These are phyloP conservation scores for Tamias sibiricus DNA, from an alignment of 2,113 vertebrate genomes.

Conservation along the genomic window DNA sequence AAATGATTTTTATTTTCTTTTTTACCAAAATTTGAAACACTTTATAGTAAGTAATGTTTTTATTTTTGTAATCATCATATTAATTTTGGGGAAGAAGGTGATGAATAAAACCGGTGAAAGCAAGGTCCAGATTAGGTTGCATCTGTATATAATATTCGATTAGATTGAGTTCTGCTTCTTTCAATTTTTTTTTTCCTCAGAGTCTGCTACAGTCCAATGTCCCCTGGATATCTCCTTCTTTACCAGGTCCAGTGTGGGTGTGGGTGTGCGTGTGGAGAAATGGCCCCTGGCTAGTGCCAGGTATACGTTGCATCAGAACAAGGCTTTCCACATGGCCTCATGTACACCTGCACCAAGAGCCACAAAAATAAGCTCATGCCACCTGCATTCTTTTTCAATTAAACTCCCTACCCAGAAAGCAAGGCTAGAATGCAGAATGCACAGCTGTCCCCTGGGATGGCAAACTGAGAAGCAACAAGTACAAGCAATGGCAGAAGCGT, in stretches of 20 bases:
- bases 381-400: neutral
- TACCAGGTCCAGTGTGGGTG: rapidly evolving
- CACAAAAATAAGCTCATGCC: neutral
- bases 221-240: neutral
- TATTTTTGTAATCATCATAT: neutral
- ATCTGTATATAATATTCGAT: neutral
- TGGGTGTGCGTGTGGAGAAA: neutral
- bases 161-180: neutral
- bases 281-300: neutral
- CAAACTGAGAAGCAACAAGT: neutral
- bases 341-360: neutral
- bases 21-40: neutral
- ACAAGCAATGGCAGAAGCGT: neutral
- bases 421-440: neutral
- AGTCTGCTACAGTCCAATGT: too few species aligned
- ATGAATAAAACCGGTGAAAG: neutral
- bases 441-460: rapidly evolving
- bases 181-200: neutral
- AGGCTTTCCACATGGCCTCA: neutral
- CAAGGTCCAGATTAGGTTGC: neutral
- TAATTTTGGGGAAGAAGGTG: neutral
- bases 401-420: neutral
- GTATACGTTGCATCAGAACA: neutral
- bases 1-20: neutral
- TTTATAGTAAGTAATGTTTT: neutral